These are phyloP conservation scores for Hyppa rectilinea DNA, from an alignment of 2,888 invertebrate species.

Conservation along the genomic window DNA sequence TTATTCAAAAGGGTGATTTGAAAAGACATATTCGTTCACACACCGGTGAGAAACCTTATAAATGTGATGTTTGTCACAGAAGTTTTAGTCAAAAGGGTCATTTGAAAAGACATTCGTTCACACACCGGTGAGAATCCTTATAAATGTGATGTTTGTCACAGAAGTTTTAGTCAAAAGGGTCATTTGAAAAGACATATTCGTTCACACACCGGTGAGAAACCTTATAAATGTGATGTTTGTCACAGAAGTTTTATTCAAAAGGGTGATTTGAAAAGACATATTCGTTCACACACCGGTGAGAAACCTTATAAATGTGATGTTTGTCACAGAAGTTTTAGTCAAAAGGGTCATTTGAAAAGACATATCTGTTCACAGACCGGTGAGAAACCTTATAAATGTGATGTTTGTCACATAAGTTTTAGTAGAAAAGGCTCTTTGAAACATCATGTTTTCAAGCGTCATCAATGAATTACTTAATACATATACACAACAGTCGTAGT, in stretches of 20 bases:
- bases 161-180: background rate
- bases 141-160: background rate
- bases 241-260: background rate
- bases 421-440: accelerated
- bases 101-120: too few relatives aligned
- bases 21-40: background rate
- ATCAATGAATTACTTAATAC: too few relatives aligned
- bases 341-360: accelerated
- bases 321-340: constrained; percentile 1
- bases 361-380: too few relatives aligned
- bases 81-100: too few relatives aligned
- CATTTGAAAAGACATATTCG: accelerated
- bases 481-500: too few relatives aligned
- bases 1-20: accelerated
- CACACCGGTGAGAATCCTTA: constrained; percentile 12
- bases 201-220: constrained; percentile 13
- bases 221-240: background rate
- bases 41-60: too few relatives aligned
- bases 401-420: background rate
- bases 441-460: constrained; percentile 1
- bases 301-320: constrained; percentile 25
- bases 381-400: constrained; percentile 6
- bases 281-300: constrained; percentile 5
- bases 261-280: accelerated
- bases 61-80: too few relatives aligned